Evolutionary conservation across 2,113 vertebrate species (phyloP).

Genomic region (Atractosteus spatula): DNA sequence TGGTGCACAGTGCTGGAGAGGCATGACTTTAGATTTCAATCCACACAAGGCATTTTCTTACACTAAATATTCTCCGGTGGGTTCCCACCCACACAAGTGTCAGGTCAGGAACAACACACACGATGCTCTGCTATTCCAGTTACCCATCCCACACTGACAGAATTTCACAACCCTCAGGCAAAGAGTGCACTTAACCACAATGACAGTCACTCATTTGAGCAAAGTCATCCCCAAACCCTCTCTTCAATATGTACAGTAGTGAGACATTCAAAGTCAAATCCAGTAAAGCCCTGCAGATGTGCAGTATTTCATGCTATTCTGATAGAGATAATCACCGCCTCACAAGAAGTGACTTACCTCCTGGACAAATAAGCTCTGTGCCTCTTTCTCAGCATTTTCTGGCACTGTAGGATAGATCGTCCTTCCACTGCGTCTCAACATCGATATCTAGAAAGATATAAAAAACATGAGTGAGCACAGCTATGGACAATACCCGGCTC

Average conservation of each 20-base stretch:
- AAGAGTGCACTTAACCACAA: background rate
- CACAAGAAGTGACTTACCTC: constrained; percentile 71
- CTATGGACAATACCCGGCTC: background rate
- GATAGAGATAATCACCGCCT: background rate
- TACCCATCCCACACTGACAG: background rate
- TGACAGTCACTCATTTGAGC: background rate
- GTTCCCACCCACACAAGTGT: constrained; percentile 1
- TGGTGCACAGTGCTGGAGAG: no score
- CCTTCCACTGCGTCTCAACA: constrained; percentile 79
- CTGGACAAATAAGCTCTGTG: constrained; percentile 90
- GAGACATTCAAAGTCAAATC: background rate
- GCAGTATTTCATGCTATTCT: background rate
- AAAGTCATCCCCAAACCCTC: background rate
- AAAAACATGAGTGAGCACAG: background rate
- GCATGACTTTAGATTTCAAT: no score
- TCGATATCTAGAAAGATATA: constrained; percentile 72
- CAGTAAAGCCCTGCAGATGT: background rate
- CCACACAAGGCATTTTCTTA: no score
- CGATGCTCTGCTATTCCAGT: constrained; percentile 15
- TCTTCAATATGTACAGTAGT: background rate
- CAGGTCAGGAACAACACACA: constrained; percentile 28
- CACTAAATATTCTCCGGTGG: constrained; percentile 16
- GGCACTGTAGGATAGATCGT: constrained; percentile 87
- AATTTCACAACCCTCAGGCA: background rate
- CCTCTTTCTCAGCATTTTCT: constrained; percentile 81